phyloP scores from a whole-genome alignment of 2,888 invertebrate species.

The Epicampocera succincta region DNA sequence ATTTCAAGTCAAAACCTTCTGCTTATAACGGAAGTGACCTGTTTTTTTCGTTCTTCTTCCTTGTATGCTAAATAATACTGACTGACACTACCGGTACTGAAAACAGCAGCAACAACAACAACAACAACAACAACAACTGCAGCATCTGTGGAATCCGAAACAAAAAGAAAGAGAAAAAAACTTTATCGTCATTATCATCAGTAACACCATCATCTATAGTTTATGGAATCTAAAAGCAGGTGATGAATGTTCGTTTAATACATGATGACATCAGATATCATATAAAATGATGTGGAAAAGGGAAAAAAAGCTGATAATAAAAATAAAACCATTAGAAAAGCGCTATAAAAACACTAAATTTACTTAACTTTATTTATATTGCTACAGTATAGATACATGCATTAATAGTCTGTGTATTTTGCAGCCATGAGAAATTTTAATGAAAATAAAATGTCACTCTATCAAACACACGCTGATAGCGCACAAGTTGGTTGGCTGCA shows the following conservation, averaged over 20 bases:
- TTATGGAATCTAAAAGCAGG: slow-evolving; percentile 49
- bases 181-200: slow-evolving; percentile 34
- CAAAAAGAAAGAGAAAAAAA: slow-evolving; percentile 4
- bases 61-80: slow-evolving; percentile 50
- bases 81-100: slow-evolving; percentile 52
- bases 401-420: slow-evolving; percentile 22
- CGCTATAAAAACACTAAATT: slow-evolving; percentile 33
- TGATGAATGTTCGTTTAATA: slow-evolving; percentile 68
- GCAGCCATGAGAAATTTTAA: slow-evolving; percentile 34
- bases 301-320: not conserved
- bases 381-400: slow-evolving; percentile 3
- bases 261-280: slow-evolving; percentile 66
- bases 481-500: not conserved
- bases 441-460: slow-evolving; percentile 58
- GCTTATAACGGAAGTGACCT: slow-evolving; percentile 65
- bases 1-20: slow-evolving; percentile 25
- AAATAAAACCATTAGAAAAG: slow-evolving; percentile 53
- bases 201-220: slow-evolving; percentile 50
- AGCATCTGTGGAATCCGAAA: slow-evolving; percentile 12
- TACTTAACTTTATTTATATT: slow-evolving; percentile 21
- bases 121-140: slow-evolving; percentile 20
- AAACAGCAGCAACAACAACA: slow-evolving; percentile 21
- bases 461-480: slow-evolving; percentile 10
- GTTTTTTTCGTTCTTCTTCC: slow-evolving; percentile 16
- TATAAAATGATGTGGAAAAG: slow-evolving; percentile 38